phyloP scores from a whole-genome alignment of 2,797 vertebrate species.

The Phataginus tetradactyla region DNA sequence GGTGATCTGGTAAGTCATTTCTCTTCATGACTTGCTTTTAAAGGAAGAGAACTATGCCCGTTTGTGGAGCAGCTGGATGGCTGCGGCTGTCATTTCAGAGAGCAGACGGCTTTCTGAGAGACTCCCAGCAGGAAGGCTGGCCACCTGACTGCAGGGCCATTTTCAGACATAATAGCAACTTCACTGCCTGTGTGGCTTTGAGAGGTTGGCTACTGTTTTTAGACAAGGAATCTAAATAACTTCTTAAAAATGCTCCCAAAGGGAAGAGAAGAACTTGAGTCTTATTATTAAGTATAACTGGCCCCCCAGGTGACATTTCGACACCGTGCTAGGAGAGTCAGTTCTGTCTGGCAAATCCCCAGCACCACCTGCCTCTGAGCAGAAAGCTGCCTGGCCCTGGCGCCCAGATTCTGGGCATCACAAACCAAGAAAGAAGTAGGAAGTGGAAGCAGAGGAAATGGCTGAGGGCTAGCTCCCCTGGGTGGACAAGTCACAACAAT shows the following conservation, averaged over 20 bases:
- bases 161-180: conserved; percentile 45
- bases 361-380: neutral
- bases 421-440: neutral
- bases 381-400: neutral
- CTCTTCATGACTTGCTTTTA: conserved; percentile 44
- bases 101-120: neutral
- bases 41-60: neutral
- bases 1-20: conserved; percentile 29
- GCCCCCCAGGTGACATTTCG: neutral
- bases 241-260: conserved; percentile 35
- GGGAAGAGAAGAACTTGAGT: neutral
- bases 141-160: neutral
- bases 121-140: conserved; percentile 30
- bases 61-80: neutral
- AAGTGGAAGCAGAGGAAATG: neutral
- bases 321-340: neutral
- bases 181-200: conserved; percentile 39
- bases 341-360: conserved; percentile 34
- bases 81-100: conserved; percentile 2
- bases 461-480: neutral
- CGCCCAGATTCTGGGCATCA: neutral
- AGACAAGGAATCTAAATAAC: conserved; percentile 12
- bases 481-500: neutral
- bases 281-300: conserved; percentile 26
- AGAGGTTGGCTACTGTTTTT: conserved; percentile 48